These are phyloP conservation scores for Hassar affinis DNA, from an alignment of 2,113 vertebrate species.

Conservation along the genomic window DNA sequence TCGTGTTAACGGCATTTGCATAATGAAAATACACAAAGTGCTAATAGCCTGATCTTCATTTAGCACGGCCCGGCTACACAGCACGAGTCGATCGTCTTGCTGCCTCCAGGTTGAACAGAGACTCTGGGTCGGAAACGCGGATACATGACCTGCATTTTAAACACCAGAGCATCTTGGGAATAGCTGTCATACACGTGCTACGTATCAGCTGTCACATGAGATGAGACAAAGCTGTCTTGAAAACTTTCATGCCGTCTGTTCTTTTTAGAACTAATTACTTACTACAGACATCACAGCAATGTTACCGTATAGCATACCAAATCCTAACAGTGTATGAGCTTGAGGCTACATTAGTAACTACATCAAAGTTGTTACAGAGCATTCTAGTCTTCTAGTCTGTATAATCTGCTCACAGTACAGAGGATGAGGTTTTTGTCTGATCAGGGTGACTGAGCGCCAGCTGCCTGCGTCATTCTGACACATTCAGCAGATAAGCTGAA, in stretches of 20 bases:
- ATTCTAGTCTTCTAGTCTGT: not conserved
- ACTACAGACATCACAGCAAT: not conserved
- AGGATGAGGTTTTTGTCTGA: constrained; percentile 30
- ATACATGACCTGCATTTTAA: constrained; percentile 42
- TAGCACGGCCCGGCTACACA: constrained; percentile 85
- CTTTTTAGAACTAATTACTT: not conserved
- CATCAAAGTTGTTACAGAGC: not conserved
- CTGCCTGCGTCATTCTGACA: constrained; percentile 23
- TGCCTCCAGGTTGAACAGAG: constrained; percentile 93
- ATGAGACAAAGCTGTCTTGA: not conserved
- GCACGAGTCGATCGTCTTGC: constrained; percentile 70
- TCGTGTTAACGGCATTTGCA: constrained; percentile 99
- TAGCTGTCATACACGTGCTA: not conserved
- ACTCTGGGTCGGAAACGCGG: constrained; percentile 76
- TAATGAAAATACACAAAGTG: constrained; percentile 99
- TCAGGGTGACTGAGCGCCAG: constrained; percentile 46
- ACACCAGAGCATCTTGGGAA: constrained; percentile 2
- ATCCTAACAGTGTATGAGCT: not conserved
- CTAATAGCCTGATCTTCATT: constrained; percentile 99
- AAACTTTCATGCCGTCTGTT: not conserved
- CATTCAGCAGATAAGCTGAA: constrained; percentile 50
- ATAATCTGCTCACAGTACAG: constrained; percentile 5
- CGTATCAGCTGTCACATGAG: not conserved
- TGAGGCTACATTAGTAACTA: too few species aligned
- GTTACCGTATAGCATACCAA: not conserved